Conservation (phyloP, 2,113 vertebrate species). For the Brachyhypopomus gauderio region DNA sequence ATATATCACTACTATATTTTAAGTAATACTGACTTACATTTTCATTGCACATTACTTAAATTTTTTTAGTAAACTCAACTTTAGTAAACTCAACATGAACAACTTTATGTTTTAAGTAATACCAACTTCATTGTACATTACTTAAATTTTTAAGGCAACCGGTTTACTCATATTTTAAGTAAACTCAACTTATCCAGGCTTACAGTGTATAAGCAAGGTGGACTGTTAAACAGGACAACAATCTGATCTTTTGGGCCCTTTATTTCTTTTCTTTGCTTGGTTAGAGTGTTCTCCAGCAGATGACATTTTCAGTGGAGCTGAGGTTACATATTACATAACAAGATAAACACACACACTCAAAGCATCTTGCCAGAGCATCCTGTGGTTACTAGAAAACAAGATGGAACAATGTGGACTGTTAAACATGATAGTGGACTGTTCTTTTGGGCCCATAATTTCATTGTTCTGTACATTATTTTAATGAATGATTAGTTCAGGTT, state of each 20-base stretch:
- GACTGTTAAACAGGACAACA: slow-evolving; percentile 11
- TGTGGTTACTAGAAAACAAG: background rate
- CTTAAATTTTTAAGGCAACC: too few relatives aligned
- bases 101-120: too few relatives aligned
- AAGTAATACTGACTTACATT: too few relatives aligned
- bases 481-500: background rate
- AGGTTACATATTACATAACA: background rate
- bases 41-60: too few relatives aligned
- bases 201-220: too few relatives aligned
- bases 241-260: slow-evolving; percentile 13
- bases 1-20: too few relatives aligned
- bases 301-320: background rate
- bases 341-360: background rate
- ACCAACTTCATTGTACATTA: too few relatives aligned
- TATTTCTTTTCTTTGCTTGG: slow-evolving; percentile 6
- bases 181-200: too few relatives aligned
- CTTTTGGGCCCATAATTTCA: background rate
- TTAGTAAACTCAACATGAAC: too few relatives aligned
- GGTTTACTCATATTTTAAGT: too few relatives aligned
- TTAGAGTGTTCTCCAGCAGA: background rate
- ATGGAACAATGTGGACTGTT: background rate
- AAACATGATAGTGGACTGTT: slow-evolving; percentile 5
- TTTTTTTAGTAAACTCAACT: too few relatives aligned
- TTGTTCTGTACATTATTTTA: background rate
- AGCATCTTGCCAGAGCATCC: background rate